Evolutionary conservation across 2,888 invertebrate genomes (phyloP).

Genomic region (Latrodectus elegans): DNA sequence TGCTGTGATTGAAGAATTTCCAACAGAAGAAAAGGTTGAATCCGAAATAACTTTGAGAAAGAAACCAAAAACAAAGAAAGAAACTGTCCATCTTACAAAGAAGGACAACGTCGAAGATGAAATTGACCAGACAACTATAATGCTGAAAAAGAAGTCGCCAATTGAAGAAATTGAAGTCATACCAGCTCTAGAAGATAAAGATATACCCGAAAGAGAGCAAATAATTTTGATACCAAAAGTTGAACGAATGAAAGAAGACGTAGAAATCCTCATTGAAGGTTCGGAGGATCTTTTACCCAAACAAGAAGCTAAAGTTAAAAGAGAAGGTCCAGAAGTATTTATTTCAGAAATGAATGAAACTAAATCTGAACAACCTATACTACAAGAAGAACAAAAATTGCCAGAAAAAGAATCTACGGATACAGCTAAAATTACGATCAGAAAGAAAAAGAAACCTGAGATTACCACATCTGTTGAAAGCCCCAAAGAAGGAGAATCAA

Average conservation of each 20-base stretch:
- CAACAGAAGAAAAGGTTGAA: conserved; percentile 57
- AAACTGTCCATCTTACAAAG: conserved; percentile 26
- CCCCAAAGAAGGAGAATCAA: conserved; percentile 30
- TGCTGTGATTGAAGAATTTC: conserved; percentile 49
- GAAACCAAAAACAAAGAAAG: conserved; percentile 60
- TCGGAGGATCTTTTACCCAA: conserved; percentile 69
- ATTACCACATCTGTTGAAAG: conserved; percentile 7
- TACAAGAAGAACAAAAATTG: not conserved
- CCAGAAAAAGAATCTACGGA: conserved; percentile 15
- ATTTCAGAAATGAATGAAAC: conserved; percentile 62
- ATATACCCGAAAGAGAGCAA: conserved; percentile 31
- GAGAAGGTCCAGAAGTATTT: conserved; percentile 59
- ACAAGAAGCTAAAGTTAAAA: conserved; percentile 53
- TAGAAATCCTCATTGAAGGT: conserved; percentile 69
- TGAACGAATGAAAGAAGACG: conserved; percentile 44
- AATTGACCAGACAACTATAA: conserved; percentile 45
- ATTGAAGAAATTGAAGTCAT: conserved; percentile 61
- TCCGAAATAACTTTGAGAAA: conserved; percentile 50
- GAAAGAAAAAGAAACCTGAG: conserved; percentile 39
- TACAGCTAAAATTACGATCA: conserved; percentile 12
- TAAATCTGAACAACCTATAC: conserved; percentile 41
- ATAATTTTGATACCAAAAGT: conserved; percentile 42
- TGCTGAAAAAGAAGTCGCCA: conserved; percentile 72
- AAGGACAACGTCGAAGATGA: conserved; percentile 49
- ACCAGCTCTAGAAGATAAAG: conserved; percentile 26